Evolutionary conservation across 2,797 vertebrate genomes (phyloP).

Genomic region (Argentina silus): DNA sequence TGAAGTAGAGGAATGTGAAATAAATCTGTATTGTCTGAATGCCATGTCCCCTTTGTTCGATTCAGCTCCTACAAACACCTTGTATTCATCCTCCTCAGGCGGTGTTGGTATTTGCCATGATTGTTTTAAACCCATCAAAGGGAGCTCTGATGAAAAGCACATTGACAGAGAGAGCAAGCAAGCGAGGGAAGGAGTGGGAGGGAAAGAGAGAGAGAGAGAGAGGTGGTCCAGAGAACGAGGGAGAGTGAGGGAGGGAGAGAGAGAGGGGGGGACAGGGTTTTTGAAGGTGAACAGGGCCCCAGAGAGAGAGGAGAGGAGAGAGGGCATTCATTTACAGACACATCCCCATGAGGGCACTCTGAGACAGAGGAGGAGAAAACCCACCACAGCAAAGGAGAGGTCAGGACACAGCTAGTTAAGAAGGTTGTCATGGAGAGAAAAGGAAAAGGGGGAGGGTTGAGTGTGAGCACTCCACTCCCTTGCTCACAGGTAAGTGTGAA

Average conservation of each 20-base stretch:
- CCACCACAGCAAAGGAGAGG: constrained; percentile 54
- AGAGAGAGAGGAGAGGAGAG: constrained; percentile 36
- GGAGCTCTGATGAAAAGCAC: constrained; percentile 52
- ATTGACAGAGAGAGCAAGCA: constrained; percentile 37
- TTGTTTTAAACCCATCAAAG: constrained; percentile 39
- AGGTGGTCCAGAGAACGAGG: constrained; percentile 2
- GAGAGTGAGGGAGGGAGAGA: constrained; percentile 11
- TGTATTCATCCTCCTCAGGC: constrained; percentile 14
- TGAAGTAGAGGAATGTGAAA: constrained; percentile 7
- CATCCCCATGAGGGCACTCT: constrained; percentile 54
- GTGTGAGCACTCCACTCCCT: constrained; percentile 30
- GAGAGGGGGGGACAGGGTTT: constrained; percentile 21
- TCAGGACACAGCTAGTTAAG: constrained; percentile 23
- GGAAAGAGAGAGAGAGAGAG: constrained; percentile 30
- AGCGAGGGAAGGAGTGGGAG: constrained; percentile 13
- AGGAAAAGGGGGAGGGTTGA: constrained; percentile 49
- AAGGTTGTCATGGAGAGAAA: constrained; percentile 7
- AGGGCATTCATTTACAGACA: constrained; percentile 63
- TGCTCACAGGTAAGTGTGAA: constrained; percentile 72
- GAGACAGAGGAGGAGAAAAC: constrained; percentile 40
- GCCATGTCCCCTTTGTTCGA: background rate
- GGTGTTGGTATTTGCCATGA: constrained; percentile 27
- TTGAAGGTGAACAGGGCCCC: constrained; percentile 68
- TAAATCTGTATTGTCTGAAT: background rate
- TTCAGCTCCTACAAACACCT: constrained; percentile 29